Evolutionary conservation across 2,888 invertebrate species (phyloP), one percentile per base, ranked within the genome.

Genomic region (Euplagia quadripunctaria): DNA sequence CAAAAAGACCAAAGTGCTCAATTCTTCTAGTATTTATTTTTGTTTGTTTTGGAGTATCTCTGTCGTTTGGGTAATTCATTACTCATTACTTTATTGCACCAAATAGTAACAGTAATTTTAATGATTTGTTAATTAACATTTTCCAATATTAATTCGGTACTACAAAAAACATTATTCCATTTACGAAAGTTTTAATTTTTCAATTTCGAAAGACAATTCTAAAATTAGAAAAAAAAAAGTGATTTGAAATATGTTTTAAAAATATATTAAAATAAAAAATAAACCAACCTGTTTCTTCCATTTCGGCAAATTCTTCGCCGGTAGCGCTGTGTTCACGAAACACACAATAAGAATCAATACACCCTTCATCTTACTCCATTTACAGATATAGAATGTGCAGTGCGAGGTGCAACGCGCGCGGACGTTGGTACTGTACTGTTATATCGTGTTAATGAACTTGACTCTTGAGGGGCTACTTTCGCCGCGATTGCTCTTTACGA

Each of bases 231-330:
- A 58, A 4, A 11, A 58, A 0, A 9, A 20, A 58, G 61, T 49
- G 6, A 12, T 42, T 16, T 5, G 11, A 16, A 17, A 49, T 46
- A 20, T 9, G n/a, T 51, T 51, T 64, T 3, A 51, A 14, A 12
- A 46, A 20, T 16, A 46, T 14, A 4, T 7, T 9, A n/a, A 20
- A 70, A 14, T 9, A 20, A 68, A 69, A 67, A 65, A 63, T 72
- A 61, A 9, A 87, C 94, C 91, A 86, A 97, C 97, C 96, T 97
- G 97, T 88, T 98, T 97, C 91, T 98, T 98, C 98, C 98, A 98
- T 93, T 98, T 97, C 1, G 98, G 98, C 78, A 98, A 95, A 91
- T 97, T 97, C 91, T 96, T 96, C 16, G 96, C 96, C 80, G 95
- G 93, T 80, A 94, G 74, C 67, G 91, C 94, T 20, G 80, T 82